Conservation (phyloP, 2,797 vertebrate genomes). For the Pseudocheirus occidentalis region DNA sequence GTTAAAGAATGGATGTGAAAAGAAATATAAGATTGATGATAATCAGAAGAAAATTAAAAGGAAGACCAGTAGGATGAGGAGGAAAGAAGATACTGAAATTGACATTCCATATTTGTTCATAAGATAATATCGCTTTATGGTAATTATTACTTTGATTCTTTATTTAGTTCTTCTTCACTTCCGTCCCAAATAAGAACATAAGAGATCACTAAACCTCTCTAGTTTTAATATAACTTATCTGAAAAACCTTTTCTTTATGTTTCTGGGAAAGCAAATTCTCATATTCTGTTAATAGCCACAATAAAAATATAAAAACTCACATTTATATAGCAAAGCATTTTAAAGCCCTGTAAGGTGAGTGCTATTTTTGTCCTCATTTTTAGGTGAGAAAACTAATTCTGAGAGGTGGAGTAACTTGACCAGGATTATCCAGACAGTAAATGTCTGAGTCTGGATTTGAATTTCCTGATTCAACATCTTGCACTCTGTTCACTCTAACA, state of each 20-base stretch:
- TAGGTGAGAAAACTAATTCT: no score
- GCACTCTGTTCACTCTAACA: background rate
- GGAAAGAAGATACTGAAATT: background rate
- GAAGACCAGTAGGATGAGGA: background rate
- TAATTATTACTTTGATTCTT: slow-evolving; percentile 38
- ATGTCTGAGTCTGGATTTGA: no score
- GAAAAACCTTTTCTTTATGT: slow-evolving; percentile 12
- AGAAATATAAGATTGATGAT: background rate
- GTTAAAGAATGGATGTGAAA: background rate
- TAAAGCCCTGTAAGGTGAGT: no score
- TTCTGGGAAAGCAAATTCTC: background rate
- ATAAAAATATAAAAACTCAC: no score
- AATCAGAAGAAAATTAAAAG: slow-evolving; percentile 8
- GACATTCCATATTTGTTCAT: slow-evolving; percentile 5
- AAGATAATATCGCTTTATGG: background rate
- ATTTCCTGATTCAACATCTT: no score
- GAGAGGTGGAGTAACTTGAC: no score
- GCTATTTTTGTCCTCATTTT: no score
- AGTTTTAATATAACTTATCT: background rate
- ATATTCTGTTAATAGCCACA: no score
- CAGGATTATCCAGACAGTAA: no score
- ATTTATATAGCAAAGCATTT: no score
- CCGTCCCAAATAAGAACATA: background rate
- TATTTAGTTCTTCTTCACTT: slow-evolving; percentile 14
- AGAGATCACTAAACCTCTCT: slow-evolving; percentile 29